Conservation (phyloP, 1,140 invertebrate genomes). For the Drosophila ananassae region DNA sequence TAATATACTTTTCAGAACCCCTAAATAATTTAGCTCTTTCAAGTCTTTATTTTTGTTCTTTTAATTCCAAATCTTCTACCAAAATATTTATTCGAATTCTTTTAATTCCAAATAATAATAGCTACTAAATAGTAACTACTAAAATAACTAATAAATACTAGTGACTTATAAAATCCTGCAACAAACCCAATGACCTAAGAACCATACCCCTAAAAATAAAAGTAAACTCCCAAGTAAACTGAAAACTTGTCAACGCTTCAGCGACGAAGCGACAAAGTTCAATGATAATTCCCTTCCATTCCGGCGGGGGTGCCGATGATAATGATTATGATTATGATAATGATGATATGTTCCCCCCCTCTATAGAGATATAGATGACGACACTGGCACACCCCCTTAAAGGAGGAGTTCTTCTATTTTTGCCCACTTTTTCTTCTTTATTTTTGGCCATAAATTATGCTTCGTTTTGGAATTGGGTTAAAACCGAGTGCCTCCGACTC, state of each 20-base stretch:
- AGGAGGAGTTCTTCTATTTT: conserved; percentile 15
- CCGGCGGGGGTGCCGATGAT: conserved; percentile 13
- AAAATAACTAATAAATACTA: too few relatives aligned
- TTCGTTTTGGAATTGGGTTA: conserved; percentile 63
- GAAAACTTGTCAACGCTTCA: conserved; percentile 58
- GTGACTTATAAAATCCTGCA: too few relatives aligned
- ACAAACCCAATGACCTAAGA: neutral
- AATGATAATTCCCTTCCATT: conserved; percentile 4
- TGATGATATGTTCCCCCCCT: conserved; percentile 11
- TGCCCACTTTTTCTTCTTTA: neutral
- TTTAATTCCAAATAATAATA: too few relatives aligned
- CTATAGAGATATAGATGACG: conserved; percentile 34
- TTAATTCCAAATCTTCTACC: too few relatives aligned
- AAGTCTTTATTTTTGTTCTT: too few relatives aligned
- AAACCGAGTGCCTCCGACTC: conserved; percentile 27
- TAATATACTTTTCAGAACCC: too few relatives aligned
- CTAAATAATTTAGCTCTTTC: too few relatives aligned
- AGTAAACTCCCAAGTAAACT: conserved; percentile 6
- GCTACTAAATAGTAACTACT: too few relatives aligned
- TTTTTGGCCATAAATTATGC: conserved; percentile 66
- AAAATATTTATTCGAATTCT: too few relatives aligned
- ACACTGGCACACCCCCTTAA: conserved; percentile 50
- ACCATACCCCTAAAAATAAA: neutral
- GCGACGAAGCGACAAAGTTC: conserved; percentile 32
- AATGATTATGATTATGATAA: conserved; percentile 16